Evolutionary conservation across 1,140 invertebrate genomes (phyloP), one percentile per base, ranked within the genome.

Genomic region (Babylonia areolata): DNA sequence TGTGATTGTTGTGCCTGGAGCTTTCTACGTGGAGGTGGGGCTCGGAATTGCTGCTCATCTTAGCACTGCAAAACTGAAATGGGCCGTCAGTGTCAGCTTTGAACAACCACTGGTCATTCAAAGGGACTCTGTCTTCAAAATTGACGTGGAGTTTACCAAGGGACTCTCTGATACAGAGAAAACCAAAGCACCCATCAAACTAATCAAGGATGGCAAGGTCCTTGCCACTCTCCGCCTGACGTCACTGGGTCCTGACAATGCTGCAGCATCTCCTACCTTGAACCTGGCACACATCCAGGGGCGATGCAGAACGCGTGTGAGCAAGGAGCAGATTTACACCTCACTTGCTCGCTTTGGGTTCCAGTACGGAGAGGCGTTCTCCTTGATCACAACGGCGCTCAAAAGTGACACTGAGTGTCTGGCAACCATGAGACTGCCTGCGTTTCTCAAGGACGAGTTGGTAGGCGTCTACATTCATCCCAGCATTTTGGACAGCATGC

Each of bases 381-480:
- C 87, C 20, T 80, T 92, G 17, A 78, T 91, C 17, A 85, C 81
- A 23, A 71, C 86, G 31, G 87, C 87, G 17, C 81, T 79, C 35
- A 87, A 79, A 58, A 87, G 82, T 51, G 81, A 86, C 33, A 86
- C 75, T 0, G 90, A 92, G 80, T 90, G 90, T 80, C 69, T 92
- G 3, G 87, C 89, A 12, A 77, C 87, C 9, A 85, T 91, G 58
- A 46, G 35, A 31, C 35, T 92, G 9, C 86, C 88, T n/a, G 85
- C 88, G 2, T 20, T 46, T 28, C 73, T 92, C 28, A 79, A 86
- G 12, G 69, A 86, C 73, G 88, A 91, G 73, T 81, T 89, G 33
- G 37, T 83, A 2, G 78, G 58, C 9, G 91, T 89, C 20, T 84
- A 86, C 54, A 80, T 92, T 20, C 91, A 91, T 82, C 91, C 90